Conservation (phyloP, 2,888 invertebrate species). For the Caenorhabditis sp. region DNA sequence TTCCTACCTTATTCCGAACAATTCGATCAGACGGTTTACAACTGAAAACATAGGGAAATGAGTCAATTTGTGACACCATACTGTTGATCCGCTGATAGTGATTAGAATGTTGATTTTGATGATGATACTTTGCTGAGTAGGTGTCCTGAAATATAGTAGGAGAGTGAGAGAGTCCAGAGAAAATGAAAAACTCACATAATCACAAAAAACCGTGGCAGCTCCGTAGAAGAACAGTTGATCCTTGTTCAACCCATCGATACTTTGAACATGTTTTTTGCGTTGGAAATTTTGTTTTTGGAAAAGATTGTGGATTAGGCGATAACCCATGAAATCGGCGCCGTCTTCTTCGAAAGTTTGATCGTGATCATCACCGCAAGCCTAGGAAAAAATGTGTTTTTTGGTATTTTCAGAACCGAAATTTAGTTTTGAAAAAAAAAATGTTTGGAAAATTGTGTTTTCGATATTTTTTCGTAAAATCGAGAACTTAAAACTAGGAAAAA, state of each 20-base stretch:
- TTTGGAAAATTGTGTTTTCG: too few relatives aligned
- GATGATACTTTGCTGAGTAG: background rate
- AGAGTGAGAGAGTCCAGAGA: too few relatives aligned
- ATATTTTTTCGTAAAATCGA: too few relatives aligned
- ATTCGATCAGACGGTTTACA: constrained; percentile 23
- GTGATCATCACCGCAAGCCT: background rate
- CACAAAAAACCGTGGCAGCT: constrained; percentile 24
- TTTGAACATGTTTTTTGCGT: constrained; percentile 7
- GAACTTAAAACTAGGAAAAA: too few relatives aligned
- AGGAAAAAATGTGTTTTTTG: too few relatives aligned
- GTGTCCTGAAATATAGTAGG: background rate
- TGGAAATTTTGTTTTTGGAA: constrained; percentile 4
- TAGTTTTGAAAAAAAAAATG: too few relatives aligned
- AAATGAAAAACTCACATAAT: background rate
- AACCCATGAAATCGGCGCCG: constrained; percentile 17
- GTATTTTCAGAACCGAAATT: too few relatives aligned
- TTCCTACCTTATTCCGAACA: constrained; percentile 12
- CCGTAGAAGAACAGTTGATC: constrained; percentile 32
- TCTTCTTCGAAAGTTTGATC: constrained; percentile 24
- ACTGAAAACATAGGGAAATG: constrained; percentile 18
- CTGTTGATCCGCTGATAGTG: constrained; percentile 24
- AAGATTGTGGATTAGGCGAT: constrained; percentile 15
- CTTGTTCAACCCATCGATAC: constrained; percentile 14
- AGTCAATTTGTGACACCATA: constrained; percentile 30
- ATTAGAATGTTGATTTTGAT: constrained; percentile 1